A percentile compares a stretch with the other conserved stretches of the same genome.
These are phyloP conservation scores for Arnoldichthys spilopterus DNA, from an alignment of 2,797 vertebrate genomes.

Conservation along the genomic window DNA sequence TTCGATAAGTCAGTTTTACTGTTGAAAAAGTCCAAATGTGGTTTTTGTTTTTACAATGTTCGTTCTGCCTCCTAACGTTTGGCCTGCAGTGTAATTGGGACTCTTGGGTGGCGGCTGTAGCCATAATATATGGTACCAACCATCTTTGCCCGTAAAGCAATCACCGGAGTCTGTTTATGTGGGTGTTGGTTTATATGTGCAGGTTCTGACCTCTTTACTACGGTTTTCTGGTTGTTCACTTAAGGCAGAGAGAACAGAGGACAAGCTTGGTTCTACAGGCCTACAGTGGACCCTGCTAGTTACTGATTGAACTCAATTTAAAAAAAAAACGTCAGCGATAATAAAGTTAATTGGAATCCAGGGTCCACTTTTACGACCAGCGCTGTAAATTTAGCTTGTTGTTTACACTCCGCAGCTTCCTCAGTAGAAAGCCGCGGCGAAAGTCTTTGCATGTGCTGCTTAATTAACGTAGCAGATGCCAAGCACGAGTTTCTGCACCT, in stretches of 20 bases:
- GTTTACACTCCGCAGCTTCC: not conserved
- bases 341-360: slow-evolving; percentile 14
- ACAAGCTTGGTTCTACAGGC: not conserved
- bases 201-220: slow-evolving; percentile 20
- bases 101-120: not conserved
- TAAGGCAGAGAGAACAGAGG: not conserved
- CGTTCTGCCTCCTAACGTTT: not conserved
- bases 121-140: not conserved
- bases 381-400: not conserved
- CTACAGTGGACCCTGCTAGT: not conserved
- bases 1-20: no score
- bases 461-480: not conserved
- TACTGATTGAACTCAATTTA: slow-evolving; percentile 21
- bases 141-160: not conserved
- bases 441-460: not conserved
- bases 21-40: no score
- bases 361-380: slow-evolving; percentile 9
- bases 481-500: not conserved
- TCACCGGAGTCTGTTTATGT: slow-evolving; percentile 13
- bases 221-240: not conserved
- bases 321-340: not conserved
- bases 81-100: not conserved
- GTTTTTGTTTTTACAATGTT: not conserved
- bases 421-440: slow-evolving; percentile 1
- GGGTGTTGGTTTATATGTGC: slow-evolving; percentile 21